Conservation (phyloP, 2,113 vertebrate genomes). For the Pipa parva region DNA sequence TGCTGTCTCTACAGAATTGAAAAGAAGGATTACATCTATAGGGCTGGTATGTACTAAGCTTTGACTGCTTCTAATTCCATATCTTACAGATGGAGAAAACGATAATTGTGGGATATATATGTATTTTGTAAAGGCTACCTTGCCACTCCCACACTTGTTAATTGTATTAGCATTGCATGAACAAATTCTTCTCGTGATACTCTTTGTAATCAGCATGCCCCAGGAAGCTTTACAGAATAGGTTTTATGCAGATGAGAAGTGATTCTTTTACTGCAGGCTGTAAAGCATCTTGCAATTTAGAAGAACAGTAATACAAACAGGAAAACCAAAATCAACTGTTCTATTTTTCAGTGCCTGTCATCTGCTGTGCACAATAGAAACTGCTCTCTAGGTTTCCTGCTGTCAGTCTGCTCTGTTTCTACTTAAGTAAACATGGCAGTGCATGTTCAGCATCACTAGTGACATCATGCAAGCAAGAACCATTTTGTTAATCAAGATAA, state of each 20-base stretch:
- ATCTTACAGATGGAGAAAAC: not conserved
- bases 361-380: not conserved
- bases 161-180: not conserved
- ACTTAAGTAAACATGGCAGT: not conserved
- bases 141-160: not conserved
- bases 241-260: not conserved
- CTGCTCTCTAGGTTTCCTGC: not conserved
- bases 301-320: not conserved
- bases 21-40: not conserved
- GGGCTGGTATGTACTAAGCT: not conserved
- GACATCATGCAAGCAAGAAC: not conserved
- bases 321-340: not conserved
- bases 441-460: not conserved
- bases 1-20: not conserved
- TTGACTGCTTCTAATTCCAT: not conserved
- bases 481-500: not conserved
- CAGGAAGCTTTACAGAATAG: not conserved
- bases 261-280: not conserved
- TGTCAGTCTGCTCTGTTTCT: not conserved
- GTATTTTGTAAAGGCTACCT: not conserved
- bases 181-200: not conserved
- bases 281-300: not conserved
- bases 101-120: not conserved
- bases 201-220: not conserved
- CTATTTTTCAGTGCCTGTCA: not conserved